Base-by-base conservation (phyloP, 2,888 invertebrate genomes). In the Andrena marginata region DNA sequence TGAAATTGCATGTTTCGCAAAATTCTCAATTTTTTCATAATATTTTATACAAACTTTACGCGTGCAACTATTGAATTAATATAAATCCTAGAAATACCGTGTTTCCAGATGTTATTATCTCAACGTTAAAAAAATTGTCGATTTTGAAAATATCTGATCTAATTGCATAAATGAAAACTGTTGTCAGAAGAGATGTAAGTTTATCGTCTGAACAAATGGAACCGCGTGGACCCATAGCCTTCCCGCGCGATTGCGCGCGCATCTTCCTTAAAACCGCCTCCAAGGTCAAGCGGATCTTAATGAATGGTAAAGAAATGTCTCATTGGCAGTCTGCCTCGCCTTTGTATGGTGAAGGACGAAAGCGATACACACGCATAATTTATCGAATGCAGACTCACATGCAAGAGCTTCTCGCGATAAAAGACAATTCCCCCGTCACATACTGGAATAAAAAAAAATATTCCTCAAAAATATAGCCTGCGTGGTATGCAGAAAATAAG, bases 221-320 rank as follows among this genome's bases (percentile, higher is more conserved):
- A 51, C 65, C 69, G 29, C 74, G 48, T 76, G 75, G 73, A 20
- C 7, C n/a, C 7, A 8, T 5, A 60, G 33, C 31, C 82, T 86
- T 87, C 87, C 87, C 88, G 88, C 88, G 84, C 83, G 67, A 31
- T 56, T 76, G 85, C 82, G 80, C 86, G 76, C 87, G 85, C 87
- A 82, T 62, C 64, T 71, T 74, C 74, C 59, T 64, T 60, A 75
- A 60, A 73, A 79, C 59, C 62, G 69, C 67, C 31, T 65, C 59
- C 87, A 90, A 89, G 89, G 90, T 26, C 89, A 74, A 31, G 56
- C 80, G 83, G 80, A 77, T 70, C 77, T 72, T 85, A 82, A 86
- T 82, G 85, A 81, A 87, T 69, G 80, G 80, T 35, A 65, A 75
- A 78, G 82, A 87, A 85, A 79, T 73, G 76, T 72, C 62, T 83